A percentile compares a stretch with the other conserved stretches of the same genome.
phyloP scores from a whole-genome alignment of 2,888 invertebrate species.

The Hymenopus coronatus region DNA sequence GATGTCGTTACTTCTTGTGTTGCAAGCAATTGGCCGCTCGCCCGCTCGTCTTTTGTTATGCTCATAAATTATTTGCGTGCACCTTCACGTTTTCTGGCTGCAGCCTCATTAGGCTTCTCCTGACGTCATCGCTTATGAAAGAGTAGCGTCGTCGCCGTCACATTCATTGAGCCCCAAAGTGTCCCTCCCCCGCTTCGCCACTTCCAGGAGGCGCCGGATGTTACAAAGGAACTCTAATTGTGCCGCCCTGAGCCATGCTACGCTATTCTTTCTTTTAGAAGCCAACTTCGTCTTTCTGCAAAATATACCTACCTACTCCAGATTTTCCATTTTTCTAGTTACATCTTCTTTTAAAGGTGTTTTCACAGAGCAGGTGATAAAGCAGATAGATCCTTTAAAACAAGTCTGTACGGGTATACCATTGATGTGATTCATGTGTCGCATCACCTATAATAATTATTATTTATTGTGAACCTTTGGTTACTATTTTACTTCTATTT shows the following conservation, averaged over 20 bases:
- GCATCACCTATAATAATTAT: too few species aligned
- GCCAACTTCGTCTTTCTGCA: not conserved
- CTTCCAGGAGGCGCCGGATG: not conserved
- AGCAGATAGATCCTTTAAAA: too few species aligned
- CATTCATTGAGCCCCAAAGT: not conserved
- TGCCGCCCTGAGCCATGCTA: not conserved
- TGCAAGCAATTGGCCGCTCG: not conserved
- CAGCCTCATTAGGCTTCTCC: not conserved
- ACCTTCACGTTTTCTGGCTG: not conserved
- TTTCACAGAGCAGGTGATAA: too few species aligned
- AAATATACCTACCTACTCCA: not conserved
- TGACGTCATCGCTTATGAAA: not conserved
- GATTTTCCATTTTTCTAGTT: too few species aligned
- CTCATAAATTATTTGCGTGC: not conserved
- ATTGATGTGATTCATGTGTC: too few species aligned
- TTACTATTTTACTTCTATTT: too few species aligned
- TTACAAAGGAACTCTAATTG: not conserved
- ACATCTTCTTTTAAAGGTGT: too few species aligned
- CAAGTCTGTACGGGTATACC: too few species aligned
- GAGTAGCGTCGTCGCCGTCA: not conserved
- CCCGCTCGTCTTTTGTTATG: not conserved
- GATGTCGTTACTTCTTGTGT: not conserved
- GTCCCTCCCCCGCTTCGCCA: not conserved
- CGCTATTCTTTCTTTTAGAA: not conserved
- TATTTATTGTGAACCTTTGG: too few species aligned